Evolutionary conservation across 1,140 invertebrate genomes (phyloP).

Genomic region (Bombus pyrosoma): DNA sequence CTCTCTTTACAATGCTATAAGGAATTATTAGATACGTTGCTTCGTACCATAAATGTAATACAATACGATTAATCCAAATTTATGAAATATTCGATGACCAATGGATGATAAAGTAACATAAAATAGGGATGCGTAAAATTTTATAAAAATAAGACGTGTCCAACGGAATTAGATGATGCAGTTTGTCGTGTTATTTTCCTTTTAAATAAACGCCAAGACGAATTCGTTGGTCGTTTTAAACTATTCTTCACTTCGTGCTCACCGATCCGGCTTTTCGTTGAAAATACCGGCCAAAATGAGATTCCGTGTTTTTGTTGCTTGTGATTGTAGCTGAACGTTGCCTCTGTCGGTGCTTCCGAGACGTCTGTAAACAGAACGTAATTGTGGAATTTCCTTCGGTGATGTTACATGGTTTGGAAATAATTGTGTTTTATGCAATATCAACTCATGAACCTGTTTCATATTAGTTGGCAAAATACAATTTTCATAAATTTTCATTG

Average conservation of each 20-base stretch:
- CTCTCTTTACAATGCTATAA: too few species aligned
- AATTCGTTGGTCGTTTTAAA: background rate
- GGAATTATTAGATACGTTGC: too few species aligned
- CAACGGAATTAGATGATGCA: background rate
- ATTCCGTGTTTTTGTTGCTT: background rate
- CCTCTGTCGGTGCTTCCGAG: background rate
- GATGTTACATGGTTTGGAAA: background rate
- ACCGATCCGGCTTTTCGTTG: background rate
- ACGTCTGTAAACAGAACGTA: background rate
- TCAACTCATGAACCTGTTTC: too few species aligned
- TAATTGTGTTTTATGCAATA: background rate
- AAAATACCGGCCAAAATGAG: background rate
- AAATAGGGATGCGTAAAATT: background rate
- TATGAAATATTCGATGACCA: too few species aligned
- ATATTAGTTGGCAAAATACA: too few species aligned
- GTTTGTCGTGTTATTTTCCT: background rate
- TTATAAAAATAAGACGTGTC: background rate
- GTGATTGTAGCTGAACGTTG: background rate
- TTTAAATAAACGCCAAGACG: slow-evolving; percentile 2
- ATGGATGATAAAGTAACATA: too few species aligned
- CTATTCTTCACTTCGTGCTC: background rate
- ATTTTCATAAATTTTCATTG: too few species aligned
- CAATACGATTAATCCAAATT: too few species aligned
- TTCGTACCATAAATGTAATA: too few species aligned
- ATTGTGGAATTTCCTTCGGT: background rate